Conservation (phyloP, 2,888 invertebrate species). For the Abscondita cerata region DNA sequence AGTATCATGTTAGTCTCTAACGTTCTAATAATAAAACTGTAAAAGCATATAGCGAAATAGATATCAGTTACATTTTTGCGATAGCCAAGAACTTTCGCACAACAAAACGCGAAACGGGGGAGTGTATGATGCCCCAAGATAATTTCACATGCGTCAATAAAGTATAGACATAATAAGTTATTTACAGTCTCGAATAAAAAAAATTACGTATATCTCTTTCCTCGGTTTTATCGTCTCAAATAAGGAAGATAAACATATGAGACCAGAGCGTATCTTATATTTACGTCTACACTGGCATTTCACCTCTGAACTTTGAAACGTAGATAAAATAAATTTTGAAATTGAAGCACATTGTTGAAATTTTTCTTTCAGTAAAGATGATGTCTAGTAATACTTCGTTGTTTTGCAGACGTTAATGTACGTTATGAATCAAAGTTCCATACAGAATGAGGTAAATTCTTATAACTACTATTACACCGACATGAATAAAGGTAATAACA, state of each 20-base stretch:
- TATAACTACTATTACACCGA: slow-evolving; percentile 57
- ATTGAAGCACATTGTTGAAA: slow-evolving; percentile 3
- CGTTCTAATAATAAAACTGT: no score
- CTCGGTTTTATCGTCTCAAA: neutral
- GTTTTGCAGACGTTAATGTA: slow-evolving; percentile 51
- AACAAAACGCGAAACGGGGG: no score
- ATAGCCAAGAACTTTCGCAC: no score
- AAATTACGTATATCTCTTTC: no score
- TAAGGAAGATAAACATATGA: slow-evolving; percentile 3
- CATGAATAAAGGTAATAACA: slow-evolving; percentile 55
- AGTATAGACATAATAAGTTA: no score
- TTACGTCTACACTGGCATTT: slow-evolving; percentile 27
- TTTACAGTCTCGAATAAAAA: no score
- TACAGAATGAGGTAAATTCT: slow-evolving; percentile 48
- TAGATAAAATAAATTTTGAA: slow-evolving; percentile 26
- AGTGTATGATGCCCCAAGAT: no score
- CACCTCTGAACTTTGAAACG: slow-evolving; percentile 31
- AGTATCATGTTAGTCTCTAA: no score
- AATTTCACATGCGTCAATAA: no score
- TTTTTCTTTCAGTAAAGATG: slow-evolving; percentile 28
- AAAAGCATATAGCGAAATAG: no score
- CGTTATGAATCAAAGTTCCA: slow-evolving; percentile 52
- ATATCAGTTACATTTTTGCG: no score
- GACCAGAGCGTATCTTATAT: neutral
- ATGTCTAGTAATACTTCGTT: slow-evolving; percentile 48